phyloP scores from a whole-genome alignment of 1,140 invertebrate genomes.

The Caenorhabditis brenneri region DNA sequence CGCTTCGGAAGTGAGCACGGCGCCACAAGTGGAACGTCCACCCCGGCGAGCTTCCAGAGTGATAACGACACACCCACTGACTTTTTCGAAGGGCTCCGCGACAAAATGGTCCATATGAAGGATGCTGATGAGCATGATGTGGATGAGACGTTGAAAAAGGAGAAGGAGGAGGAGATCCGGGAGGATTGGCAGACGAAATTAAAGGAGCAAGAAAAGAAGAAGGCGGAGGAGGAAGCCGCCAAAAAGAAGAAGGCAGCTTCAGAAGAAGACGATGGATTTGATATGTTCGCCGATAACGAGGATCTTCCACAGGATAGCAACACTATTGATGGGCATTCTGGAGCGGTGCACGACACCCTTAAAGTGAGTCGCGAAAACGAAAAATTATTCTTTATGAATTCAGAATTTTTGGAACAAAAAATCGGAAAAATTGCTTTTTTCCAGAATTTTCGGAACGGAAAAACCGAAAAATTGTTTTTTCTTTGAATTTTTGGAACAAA shows the following conservation, averaged over 20 bases:
- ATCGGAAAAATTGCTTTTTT: too few species aligned
- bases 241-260: constrained; percentile 8
- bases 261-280: constrained; percentile 55
- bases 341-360: constrained; percentile 85
- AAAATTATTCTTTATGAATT: too few species aligned
- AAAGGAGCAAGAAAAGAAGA: constrained; percentile 16
- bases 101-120: constrained; percentile 65
- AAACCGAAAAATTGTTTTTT: too few species aligned
- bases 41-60: background rate
- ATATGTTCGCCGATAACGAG: constrained; percentile 69
- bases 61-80: constrained; percentile 55
- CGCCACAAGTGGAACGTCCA: background rate
- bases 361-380: too few species aligned
- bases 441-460: too few species aligned
- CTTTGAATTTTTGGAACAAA: too few species aligned
- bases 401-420: too few species aligned
- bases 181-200: constrained; percentile 52
- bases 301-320: constrained; percentile 58
- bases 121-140: constrained; percentile 56
- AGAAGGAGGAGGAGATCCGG: constrained; percentile 49
- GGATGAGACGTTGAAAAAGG: constrained; percentile 46
- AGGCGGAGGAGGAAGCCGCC: background rate
- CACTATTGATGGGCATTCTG: constrained; percentile 75
- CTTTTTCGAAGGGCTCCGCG: constrained; percentile 62
- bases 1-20: constrained; percentile 21